Conservation (phyloP, 2,888 invertebrate genomes). For the Drosophila paramelanica region DNA sequence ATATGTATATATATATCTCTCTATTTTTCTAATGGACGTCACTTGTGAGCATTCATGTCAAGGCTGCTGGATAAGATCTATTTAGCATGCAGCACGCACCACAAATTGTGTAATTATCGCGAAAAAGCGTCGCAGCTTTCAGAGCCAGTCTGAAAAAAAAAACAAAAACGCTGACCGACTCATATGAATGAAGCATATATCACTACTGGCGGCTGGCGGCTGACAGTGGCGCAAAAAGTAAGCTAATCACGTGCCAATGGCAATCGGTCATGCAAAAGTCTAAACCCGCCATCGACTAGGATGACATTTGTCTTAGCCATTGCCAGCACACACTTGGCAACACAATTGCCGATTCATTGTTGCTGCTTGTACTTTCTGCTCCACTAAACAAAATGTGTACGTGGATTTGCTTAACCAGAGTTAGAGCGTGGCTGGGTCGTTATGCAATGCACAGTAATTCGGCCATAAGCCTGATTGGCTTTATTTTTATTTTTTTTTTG, state of each 20-base stretch:
- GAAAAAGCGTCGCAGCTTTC: constrained; percentile 36
- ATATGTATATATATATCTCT: background rate
- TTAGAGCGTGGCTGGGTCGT: constrained; percentile 51
- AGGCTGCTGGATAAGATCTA: constrained; percentile 54
- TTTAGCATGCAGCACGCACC: constrained; percentile 61
- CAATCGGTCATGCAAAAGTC: constrained; percentile 58
- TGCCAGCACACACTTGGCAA: constrained; percentile 43
- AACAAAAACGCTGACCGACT: constrained; percentile 43
- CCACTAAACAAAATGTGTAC: constrained; percentile 61
- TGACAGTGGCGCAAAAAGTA: constrained; percentile 49
- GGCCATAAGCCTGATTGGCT: constrained; percentile 69
- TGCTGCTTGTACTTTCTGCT: constrained; percentile 65
- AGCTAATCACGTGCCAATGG: constrained; percentile 78
- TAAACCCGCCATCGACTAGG: constrained; percentile 37
- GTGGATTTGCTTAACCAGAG: constrained; percentile 37
- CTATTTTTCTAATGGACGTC: constrained; percentile 17
- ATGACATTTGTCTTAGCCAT: constrained; percentile 70
- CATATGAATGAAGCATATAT: constrained; percentile 50
- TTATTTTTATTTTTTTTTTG: constrained; percentile 35
- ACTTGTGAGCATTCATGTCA: constrained; percentile 62
- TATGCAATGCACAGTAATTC: constrained; percentile 71
- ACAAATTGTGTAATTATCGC: constrained; percentile 63
- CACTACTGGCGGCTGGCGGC: constrained; percentile 5
- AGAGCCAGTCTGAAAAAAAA: constrained; percentile 19
- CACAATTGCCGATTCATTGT: constrained; percentile 42